Evolutionary conservation across 2,888 invertebrate genomes (phyloP), one percentile per base, ranked within the genome.

Genomic region (Drosophila sordidula): DNA sequence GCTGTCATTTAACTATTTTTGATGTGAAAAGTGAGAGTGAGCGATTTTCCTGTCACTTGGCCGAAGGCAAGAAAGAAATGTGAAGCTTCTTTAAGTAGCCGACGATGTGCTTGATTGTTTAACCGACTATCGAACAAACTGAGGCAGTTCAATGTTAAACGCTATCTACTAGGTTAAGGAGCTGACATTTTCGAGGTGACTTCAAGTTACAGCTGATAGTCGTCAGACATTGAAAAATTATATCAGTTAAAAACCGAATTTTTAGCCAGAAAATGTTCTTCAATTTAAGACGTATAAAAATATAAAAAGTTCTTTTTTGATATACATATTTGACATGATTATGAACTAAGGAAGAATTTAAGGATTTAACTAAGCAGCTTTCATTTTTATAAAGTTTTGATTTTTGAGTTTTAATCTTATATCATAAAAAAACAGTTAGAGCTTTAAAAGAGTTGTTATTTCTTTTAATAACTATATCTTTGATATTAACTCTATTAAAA

Each of bases 11-110:
- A 42, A 12, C 14, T n/a, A 29, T 29, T 55, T 12, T 49, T 83
- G 74, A 86, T 70, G 75, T 70, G 49, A 72, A 84, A 84, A 87
- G 81, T 87, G 87, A 84, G 81, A 86, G 79, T 81, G 54, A 50
- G 54, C 34, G 84, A 79, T 87, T 84, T 83, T 54, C 46, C 38
- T 79, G 87, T 83, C 82, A 86, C 3, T 50, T 22, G 32, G 14
- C 14, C 2, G 9, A 52, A 50, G 22, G 12, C 52, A 16, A 36
- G 26, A 36, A 12, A 26, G 22, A 11, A 36, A 42, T 36, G n/a
- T 41, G 46, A 52, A 56, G 62, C 46, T 51, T 42, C 29, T 38
- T 6, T 47, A 51, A 47, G 55, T 41, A 47, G 36, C 18, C 16
- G 47, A 34, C 14, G n/a, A 45, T 34, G 22, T 45, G 34, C 38